Evolutionary conservation across 2,113 vertebrate genomes (phyloP).

Genomic region (Indicator maculatus): DNA sequence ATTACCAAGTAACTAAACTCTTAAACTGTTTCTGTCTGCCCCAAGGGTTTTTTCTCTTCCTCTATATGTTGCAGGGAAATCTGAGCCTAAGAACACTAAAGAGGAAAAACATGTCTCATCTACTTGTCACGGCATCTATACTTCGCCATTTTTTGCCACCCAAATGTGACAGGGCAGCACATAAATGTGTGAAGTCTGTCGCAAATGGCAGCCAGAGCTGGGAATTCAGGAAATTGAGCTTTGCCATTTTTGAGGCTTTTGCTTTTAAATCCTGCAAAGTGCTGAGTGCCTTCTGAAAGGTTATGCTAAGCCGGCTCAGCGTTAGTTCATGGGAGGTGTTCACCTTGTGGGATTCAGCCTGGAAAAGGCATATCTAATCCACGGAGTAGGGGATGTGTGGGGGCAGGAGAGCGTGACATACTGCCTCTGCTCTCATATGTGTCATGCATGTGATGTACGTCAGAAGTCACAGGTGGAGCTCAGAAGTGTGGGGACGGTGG

Average conservation of each 20-base stretch:
- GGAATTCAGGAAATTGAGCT: slow-evolving; percentile 63
- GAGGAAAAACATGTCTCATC: slow-evolving; percentile 68
- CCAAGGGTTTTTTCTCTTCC: slow-evolving; percentile 58
- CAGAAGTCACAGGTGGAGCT: background rate
- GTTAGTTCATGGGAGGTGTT: background rate
- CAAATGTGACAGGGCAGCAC: slow-evolving; percentile 68
- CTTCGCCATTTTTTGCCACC: slow-evolving; percentile 72
- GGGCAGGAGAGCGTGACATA: background rate
- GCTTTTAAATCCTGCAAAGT: slow-evolving; percentile 56
- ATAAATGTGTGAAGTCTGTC: slow-evolving; percentile 71
- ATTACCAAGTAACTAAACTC: slow-evolving; percentile 28
- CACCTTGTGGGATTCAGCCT: slow-evolving; percentile 34
- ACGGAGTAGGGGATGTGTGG: background rate
- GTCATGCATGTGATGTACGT: background rate
- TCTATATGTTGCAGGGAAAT: slow-evolving; percentile 66
- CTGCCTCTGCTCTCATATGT: background rate
- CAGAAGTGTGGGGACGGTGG: background rate
- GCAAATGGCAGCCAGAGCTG: slow-evolving; percentile 65
- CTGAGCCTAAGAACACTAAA: slow-evolving; percentile 61
- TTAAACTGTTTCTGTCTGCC: slow-evolving; percentile 58
- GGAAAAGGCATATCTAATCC: background rate
- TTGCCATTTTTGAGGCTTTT: slow-evolving; percentile 67
- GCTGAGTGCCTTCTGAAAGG: slow-evolving; percentile 44
- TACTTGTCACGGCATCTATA: slow-evolving; percentile 70
- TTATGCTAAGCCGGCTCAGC: background rate